A percentile compares a stretch with the other conserved stretches of the same genome.
These are phyloP conservation scores for Channallabes apus DNA, from an alignment of 2,797 vertebrate genomes.

Conservation along the genomic window DNA sequence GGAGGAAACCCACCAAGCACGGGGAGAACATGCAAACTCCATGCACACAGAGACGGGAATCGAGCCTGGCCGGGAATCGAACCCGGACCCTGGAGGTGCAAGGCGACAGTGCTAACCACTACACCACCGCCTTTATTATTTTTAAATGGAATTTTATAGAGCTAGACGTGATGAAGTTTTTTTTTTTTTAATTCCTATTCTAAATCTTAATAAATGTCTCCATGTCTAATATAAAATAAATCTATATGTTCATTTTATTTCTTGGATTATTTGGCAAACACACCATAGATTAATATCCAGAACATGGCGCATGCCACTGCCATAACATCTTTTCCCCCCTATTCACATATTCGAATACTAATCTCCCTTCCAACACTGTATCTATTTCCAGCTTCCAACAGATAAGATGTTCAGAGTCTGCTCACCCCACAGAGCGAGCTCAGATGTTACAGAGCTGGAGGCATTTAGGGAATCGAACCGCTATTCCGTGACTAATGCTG, in stretches of 20 bases:
- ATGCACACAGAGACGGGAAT: too few relatives aligned
- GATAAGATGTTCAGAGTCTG: conserved; percentile 37
- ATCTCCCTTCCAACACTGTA: conserved; percentile 14
- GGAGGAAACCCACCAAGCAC: too few relatives aligned
- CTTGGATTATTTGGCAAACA: neutral
- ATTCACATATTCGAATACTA: neutral
- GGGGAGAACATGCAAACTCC: too few relatives aligned
- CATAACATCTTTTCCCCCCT: neutral
- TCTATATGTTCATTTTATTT: neutral
- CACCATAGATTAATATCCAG: neutral
- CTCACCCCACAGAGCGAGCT: conserved; percentile 23
- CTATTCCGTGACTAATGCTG: conserved; percentile 62
- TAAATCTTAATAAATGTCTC: neutral
- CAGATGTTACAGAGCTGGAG: conserved; percentile 33
- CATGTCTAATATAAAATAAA: neutral
- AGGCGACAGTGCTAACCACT: too few relatives aligned
- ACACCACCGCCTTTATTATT: neutral
- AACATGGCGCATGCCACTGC: neutral
- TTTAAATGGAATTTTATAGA: neutral
- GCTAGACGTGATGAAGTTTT: neutral
- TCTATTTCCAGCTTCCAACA: conserved; percentile 39
- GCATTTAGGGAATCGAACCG: conserved; percentile 53
- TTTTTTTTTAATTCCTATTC: neutral
- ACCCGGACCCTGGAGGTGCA: too few relatives aligned
- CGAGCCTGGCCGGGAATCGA: too few relatives aligned